Percentiles rank a stretch among this genome's conserved stretches.
Conservation (phyloP, 2,888 invertebrate species). For the Ditylenchus weischeri region DNA sequence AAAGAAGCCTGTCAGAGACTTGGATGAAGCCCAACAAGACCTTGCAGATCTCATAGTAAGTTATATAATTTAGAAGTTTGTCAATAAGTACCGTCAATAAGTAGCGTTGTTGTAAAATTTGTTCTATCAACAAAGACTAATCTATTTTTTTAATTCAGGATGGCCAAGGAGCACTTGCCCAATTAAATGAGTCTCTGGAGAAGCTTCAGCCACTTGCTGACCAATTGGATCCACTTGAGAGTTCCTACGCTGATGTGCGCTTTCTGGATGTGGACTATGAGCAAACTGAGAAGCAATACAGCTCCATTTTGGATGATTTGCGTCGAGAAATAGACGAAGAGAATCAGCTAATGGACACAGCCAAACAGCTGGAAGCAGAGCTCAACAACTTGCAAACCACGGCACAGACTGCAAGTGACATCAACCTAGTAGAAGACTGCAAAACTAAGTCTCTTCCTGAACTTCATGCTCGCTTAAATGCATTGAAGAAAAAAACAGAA, state of each 20-base stretch:
- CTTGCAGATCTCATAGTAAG: conserved; percentile 4
- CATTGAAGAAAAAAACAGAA: neutral
- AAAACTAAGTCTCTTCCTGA: neutral
- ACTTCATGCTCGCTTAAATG: neutral
- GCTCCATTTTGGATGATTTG: neutral
- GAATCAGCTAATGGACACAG: neutral
- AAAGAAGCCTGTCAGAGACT: neutral
- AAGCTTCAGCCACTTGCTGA: conserved; percentile 4
- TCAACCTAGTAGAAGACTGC: neutral
- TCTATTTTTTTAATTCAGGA: neutral
- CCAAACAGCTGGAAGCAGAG: conserved; percentile 2
- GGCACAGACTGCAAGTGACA: neutral
- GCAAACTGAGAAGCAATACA: conserved; percentile 1
- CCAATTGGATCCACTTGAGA: conserved; percentile 4
- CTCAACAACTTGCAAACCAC: neutral
- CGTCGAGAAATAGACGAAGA: conserved; percentile 1
- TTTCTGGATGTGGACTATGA: conserved; percentile 3
- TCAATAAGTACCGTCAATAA: no score
- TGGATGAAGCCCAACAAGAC: conserved; percentile 7
- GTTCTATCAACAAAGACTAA: neutral
- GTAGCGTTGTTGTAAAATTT: no score
- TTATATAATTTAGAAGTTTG: no score
- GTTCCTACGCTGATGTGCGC: neutral
- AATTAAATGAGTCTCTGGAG: neutral
- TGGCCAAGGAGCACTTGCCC: conserved; percentile 2